Percentiles rank a stretch among this genome's conserved stretches.
Conservation (phyloP, 2,888 invertebrate species). For the Brassicogethes aeneus region DNA sequence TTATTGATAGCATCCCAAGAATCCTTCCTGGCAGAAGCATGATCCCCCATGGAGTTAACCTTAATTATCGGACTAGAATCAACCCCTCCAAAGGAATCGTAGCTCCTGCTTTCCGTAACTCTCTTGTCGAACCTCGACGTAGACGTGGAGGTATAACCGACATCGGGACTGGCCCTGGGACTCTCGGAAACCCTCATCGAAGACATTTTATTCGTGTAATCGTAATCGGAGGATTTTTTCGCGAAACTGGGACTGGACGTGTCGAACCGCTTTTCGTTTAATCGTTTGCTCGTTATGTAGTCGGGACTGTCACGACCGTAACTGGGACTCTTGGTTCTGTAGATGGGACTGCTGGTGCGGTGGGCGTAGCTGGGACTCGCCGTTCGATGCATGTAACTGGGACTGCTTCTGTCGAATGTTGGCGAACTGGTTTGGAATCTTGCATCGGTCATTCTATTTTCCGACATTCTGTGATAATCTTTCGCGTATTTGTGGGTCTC, state of each 20-base stretch:
- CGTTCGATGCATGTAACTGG: slow-evolving; percentile 29
- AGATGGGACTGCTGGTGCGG: slow-evolving; percentile 32
- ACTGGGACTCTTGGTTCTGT: slow-evolving; percentile 31
- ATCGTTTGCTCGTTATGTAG: slow-evolving; percentile 33
- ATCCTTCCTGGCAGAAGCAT: slow-evolving; percentile 50
- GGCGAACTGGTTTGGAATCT: slow-evolving; percentile 31
- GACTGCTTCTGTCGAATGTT: slow-evolving; percentile 30
- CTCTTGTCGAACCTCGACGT: slow-evolving; percentile 30
- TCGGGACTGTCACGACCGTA: slow-evolving; percentile 37
- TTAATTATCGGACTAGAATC: slow-evolving; percentile 50
- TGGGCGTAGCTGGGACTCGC: slow-evolving; percentile 31
- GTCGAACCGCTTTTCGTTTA: slow-evolving; percentile 32
- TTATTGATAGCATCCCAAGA: slow-evolving; percentile 79
- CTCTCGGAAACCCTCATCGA: slow-evolving; percentile 34
- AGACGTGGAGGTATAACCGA: slow-evolving; percentile 18
- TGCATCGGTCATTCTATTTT: slow-evolving; percentile 32
- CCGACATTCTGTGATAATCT: slow-evolving; percentile 33
- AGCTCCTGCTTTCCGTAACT: slow-evolving; percentile 26
- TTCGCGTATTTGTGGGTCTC: slow-evolving; percentile 32
- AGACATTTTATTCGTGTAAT: slow-evolving; percentile 34
- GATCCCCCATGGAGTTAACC: slow-evolving; percentile 51
- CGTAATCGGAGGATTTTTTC: slow-evolving; percentile 25
- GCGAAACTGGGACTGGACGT: slow-evolving; percentile 32
- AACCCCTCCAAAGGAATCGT: slow-evolving; percentile 32
- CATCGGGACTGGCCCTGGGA: slow-evolving; percentile 32